phyloP scores from a whole-genome alignment of 2,797 vertebrate species.

The Tympanoctomys barrerae region DNA sequence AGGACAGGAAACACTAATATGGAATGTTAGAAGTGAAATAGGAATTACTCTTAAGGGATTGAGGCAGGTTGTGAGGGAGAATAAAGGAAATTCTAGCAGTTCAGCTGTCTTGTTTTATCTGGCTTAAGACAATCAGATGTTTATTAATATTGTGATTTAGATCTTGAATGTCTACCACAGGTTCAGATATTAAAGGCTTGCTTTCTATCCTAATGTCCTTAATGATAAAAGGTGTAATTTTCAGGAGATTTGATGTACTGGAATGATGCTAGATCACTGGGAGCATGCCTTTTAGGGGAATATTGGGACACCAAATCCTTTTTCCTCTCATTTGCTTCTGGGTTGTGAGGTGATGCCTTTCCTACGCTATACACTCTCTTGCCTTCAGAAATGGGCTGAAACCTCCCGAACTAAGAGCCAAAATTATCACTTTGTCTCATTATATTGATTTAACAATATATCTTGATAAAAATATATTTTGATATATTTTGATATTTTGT shows the following conservation, averaged over 20 bases:
- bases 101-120: neutral
- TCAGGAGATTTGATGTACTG: neutral
- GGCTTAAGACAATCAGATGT: neutral
- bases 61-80: fast-evolving
- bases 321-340: too few relatives aligned
- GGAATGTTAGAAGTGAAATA: neutral
- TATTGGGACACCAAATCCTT: neutral
- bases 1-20: neutral
- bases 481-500: neutral
- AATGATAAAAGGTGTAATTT: neutral
- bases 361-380: neutral
- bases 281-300: neutral
- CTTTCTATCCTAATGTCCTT: neutral
- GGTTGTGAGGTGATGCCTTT: neutral
- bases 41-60: neutral
- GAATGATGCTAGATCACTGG: neutral
- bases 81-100: neutral
- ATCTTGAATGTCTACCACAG: neutral
- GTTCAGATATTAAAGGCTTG: neutral
- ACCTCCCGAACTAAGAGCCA: neutral
- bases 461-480: too few relatives aligned
- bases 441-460: neutral
- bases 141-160: neutral
- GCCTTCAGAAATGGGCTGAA: neutral
- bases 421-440: neutral